Evolutionary conservation across 2,113 vertebrate species (phyloP).

Genomic region (Apteryx mantelli): DNA sequence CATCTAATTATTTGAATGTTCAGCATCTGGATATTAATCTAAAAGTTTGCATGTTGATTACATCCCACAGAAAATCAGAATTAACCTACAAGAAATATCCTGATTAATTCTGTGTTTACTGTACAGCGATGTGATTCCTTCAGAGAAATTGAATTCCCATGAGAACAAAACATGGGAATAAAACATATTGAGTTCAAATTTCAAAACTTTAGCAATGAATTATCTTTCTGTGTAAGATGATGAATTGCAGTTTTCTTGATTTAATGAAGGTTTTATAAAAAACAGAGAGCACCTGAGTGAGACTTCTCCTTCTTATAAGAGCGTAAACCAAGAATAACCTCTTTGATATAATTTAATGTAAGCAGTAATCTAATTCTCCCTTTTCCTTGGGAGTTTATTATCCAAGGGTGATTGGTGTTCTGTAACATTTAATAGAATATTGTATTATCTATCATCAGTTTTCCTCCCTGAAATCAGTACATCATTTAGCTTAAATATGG

Average conservation of each 20-base stretch:
- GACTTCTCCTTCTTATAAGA: neutral
- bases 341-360: neutral
- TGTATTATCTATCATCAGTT: neutral
- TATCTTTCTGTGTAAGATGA: neutral
- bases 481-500: neutral
- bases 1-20: neutral
- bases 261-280: conserved; percentile 4
- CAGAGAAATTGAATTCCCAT: neutral
- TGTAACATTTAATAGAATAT: neutral
- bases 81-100: neutral
- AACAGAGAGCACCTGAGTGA: neutral
- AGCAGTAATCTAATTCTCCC: neutral
- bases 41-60: neutral
- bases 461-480: neutral
- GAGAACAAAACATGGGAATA: neutral
- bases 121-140: neutral
- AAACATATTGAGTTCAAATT: neutral
- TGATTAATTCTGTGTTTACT: neutral
- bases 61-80: neutral
- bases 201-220: neutral
- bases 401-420: neutral
- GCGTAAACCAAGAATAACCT: neutral
- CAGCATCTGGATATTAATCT: neutral
- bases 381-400: conserved; percentile 40
- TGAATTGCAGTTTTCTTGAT: neutral